A percentile compares a stretch with the other conserved stretches of the same genome.
These are phyloP conservation scores for Kuschelorhynchus macadamiae DNA, from an alignment of 2,888 invertebrate genomes.

Conservation along the genomic window DNA sequence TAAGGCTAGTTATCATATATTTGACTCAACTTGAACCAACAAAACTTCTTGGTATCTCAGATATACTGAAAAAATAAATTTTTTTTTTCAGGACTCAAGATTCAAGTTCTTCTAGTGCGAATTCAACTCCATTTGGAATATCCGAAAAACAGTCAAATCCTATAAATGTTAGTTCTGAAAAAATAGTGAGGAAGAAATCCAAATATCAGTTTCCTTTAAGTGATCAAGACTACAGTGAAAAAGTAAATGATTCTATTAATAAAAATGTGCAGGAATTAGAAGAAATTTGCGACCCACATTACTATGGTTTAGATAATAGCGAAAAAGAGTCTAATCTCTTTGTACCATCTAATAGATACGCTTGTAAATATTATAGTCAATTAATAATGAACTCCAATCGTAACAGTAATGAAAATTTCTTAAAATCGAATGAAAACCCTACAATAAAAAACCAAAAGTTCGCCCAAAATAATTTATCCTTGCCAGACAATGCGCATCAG, in stretches of 20 bases:
- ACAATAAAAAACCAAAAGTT: background rate
- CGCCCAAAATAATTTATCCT: too few relatives aligned
- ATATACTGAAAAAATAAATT: too few relatives aligned
- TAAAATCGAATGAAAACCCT: background rate
- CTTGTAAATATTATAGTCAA: conserved; percentile 22
- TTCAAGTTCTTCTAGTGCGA: conserved; percentile 11
- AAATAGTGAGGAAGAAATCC: conserved; percentile 8
- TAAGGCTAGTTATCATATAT: too few relatives aligned
- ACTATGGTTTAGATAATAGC: conserved; percentile 15
- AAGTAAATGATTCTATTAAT: background rate
- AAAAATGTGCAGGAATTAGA: background rate
- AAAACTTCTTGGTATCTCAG: too few relatives aligned
- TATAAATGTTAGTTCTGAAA: background rate
- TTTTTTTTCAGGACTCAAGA: conserved; percentile 28
- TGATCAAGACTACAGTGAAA: conserved; percentile 28
- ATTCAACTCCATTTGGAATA: background rate
- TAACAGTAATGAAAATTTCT: background rate
- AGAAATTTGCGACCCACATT: conserved; percentile 9
- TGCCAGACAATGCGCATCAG: too few relatives aligned
- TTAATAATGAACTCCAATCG: conserved; percentile 8
- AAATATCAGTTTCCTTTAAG: conserved; percentile 34
- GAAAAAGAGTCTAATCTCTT: conserved; percentile 9
- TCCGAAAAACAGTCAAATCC: background rate
- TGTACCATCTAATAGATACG: background rate
- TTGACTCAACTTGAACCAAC: too few relatives aligned